Percentiles rank a stretch among this genome's conserved stretches.
Evolutionary conservation across 2,113 vertebrate species (phyloP).

Genomic region (Danio rerio): DNA sequence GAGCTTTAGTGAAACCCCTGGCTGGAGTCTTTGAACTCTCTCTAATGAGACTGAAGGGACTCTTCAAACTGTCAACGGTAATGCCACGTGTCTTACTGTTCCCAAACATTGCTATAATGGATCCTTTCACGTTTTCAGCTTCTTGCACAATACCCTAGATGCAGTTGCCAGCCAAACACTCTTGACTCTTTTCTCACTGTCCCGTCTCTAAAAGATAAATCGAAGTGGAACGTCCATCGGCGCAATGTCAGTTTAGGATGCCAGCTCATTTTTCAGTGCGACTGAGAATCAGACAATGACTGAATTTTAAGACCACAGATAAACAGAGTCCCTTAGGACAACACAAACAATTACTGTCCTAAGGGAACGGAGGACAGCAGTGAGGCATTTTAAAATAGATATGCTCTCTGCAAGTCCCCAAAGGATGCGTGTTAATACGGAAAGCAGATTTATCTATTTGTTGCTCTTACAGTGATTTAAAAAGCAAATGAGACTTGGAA

Average conservation of each 20-base stretch:
- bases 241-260: constrained; percentile 14
- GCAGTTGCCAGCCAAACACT: background rate
- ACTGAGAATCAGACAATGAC: background rate
- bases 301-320: constrained; percentile 26
- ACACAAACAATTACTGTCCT: background rate
- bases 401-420: background rate
- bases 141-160: constrained; percentile 23
- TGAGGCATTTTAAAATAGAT: background rate
- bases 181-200: constrained; percentile 6
- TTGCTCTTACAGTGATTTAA: background rate
- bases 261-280: constrained; percentile 30
- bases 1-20: background rate
- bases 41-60: constrained; percentile 29
- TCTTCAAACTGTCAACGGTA: constrained; percentile 52
- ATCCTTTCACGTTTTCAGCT: constrained; percentile 45
- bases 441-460: background rate
- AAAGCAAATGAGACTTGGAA: background rate
- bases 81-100: constrained; percentile 21
- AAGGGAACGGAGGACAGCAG: background rate
- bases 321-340: constrained; percentile 20
- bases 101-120: constrained; percentile 49
- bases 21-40: constrained; percentile 10
- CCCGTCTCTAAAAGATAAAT: constrained; percentile 30
- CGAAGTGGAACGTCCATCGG: constrained; percentile 17
- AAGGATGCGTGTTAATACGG: background rate